phyloP scores from a whole-genome alignment of 2,888 invertebrate genomes.

The Tuberolachnus salignus region DNA sequence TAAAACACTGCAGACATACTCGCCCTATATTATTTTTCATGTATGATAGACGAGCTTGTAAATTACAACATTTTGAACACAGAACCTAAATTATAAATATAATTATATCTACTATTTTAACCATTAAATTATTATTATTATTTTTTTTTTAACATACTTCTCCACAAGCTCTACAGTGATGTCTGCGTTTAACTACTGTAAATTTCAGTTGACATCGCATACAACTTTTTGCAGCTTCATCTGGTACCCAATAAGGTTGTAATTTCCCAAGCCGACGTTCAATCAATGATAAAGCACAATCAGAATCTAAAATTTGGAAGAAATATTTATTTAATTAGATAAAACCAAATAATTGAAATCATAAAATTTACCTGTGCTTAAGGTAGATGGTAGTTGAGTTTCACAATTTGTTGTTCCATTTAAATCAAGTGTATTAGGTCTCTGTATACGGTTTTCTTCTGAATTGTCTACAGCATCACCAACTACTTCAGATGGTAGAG shows the following conservation, averaged over 20 bases:
- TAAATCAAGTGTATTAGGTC: constrained; percentile 57
- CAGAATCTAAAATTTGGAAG: constrained; percentile 54
- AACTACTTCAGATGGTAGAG: constrained; percentile 47
- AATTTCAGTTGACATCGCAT: constrained; percentile 83
- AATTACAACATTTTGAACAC: constrained; percentile 78
- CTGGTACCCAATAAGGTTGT: constrained; percentile 87
- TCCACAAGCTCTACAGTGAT: constrained; percentile 86
- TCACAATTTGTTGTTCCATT: constrained; percentile 48
- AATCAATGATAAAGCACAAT: constrained; percentile 57
- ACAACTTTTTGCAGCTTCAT: constrained; percentile 78
- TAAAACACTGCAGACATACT: constrained; percentile 76
- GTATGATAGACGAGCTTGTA: constrained; percentile 75
- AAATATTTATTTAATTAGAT: constrained; percentile 10
- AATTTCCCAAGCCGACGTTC: constrained; percentile 69
- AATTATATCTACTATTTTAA: constrained; percentile 23
- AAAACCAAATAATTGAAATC: not conserved
- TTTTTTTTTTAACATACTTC: constrained; percentile 65
- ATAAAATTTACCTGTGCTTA: constrained; percentile 54
- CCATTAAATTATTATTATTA: constrained; percentile 28
- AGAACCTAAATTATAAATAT: constrained; percentile 67
- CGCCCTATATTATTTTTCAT: constrained; percentile 77
- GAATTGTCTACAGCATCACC: constrained; percentile 19
- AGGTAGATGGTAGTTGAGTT: constrained; percentile 54
- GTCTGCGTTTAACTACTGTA: constrained; percentile 78
- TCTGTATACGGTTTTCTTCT: constrained; percentile 36